Base-by-base conservation (phyloP, 2,113 vertebrate species). In the Benitochromis conjunctus region DNA sequence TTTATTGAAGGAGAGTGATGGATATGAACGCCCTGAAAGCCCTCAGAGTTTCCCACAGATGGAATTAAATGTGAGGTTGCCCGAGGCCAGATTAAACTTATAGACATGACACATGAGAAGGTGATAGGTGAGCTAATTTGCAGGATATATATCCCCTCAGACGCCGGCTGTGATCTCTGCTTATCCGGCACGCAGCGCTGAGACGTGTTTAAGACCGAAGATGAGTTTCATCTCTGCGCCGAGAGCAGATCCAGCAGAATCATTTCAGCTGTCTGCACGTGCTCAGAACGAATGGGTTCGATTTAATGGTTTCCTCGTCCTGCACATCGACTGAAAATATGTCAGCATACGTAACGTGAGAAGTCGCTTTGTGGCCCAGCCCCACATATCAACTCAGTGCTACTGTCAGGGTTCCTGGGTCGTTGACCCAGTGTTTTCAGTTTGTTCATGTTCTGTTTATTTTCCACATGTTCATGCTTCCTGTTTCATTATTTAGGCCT, bases 61-160 rank as follows among this genome's bases (percentile, higher is more conserved):
- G 41, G 41, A 74, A 74, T 74, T 74, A 74, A 74, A 48, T 29
- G 66, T 29, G 66, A 74, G 21, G 41, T 1, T 74, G 66, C 66
- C 14, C 0, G 41, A 74, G 66, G 66, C 66, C 66, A 74, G 66
- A 74, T 74, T 74, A 19, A 29, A 48, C 66, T 29, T 74, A 48
- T 48, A 74, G 41, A 29, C 41, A 24, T 7, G 7, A 41, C 62
- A 48, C 24, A 48, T 18, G 41, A 74, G 24, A 74, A 29, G 66
- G 66, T 74, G 66, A 74, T 29, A 74, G 66, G 66, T 29, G 66
- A 48, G 41, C 66, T 74, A 6, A 48, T 74, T 74, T 48, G 41
- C 13, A 29, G 41, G 66, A 48, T 74, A 29, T 48, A 48, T 74
- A 48, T 48, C 66, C 24, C 66, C 14, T 18, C 21, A 71, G 66